Evolutionary conservation across 2,797 vertebrate genomes (phyloP), one percentile per base, ranked within the genome.

Genomic region (Pipistrellus pygmaeus): DNA sequence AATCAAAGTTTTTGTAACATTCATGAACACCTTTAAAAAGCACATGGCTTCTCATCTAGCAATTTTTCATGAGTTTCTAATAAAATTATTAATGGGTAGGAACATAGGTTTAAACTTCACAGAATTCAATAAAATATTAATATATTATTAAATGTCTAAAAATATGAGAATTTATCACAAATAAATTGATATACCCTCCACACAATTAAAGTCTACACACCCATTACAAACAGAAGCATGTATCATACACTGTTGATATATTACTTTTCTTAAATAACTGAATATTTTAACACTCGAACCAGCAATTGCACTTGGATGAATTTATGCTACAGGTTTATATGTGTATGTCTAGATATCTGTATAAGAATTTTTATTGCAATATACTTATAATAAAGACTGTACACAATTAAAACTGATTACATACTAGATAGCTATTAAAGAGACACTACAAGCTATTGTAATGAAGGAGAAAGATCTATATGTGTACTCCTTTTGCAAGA

Each of bases 51-150:
- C 72, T 82, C 35, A 88, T 44, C 44, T 87, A 93, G 48, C 35
- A 82, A 41, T 85, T 94, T 75, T 76, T 85, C 62, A 48, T 46
- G 71, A 71, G 14, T 57, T 71, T 64, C 32, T 57, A 92, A 84
- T 48, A 64, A 82, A 88, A 75, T 75, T 60, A 92, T 25, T 55
- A 46, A 69, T 62, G 9, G 7, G 20, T 84, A 87, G 51, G 18
- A 38, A 77, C 5, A 83, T 1, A 38, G 14, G 15, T 75, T 94
- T 76, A 85, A 81, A 15, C 62, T 94, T 75, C 46, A 80, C 0
- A 91, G 8, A 30, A 91, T 84, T 25, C 14, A 66, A 53, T 62
- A 85, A 51, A 88, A 85, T 71, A 88, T 51, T 85, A 73, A 81
- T 44, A 68, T 14, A 41, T 82, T 66, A 85, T 30, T 82, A 82